phyloP scores from a whole-genome alignment of 2,888 invertebrate genomes.

The Macaria notata region DNA sequence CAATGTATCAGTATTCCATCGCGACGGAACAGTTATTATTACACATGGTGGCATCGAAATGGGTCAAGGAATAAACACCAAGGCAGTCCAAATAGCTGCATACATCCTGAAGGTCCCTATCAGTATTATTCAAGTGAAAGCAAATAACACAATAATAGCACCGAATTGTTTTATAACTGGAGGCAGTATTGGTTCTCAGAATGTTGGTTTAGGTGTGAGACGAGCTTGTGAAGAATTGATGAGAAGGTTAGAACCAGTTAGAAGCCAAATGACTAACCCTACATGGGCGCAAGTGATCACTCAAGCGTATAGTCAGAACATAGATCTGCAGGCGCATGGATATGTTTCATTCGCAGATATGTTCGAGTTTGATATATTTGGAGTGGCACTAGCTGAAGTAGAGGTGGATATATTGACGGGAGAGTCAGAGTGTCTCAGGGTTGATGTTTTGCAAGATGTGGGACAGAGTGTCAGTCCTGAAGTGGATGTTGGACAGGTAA shows the following conservation, averaged over 20 bases:
- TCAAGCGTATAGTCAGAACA: slow-evolving; percentile 55
- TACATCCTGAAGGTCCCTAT: slow-evolving; percentile 84
- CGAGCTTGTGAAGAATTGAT: slow-evolving; percentile 73
- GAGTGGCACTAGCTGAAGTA: slow-evolving; percentile 83
- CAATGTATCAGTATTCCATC: slow-evolving; percentile 83
- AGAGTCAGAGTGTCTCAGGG: slow-evolving; percentile 81
- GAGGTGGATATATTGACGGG: slow-evolving; percentile 88
- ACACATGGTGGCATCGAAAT: slow-evolving; percentile 84
- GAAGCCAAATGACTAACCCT: slow-evolving; percentile 54
- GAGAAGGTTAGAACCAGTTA: slow-evolving; percentile 67
- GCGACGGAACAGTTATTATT: slow-evolving; percentile 83
- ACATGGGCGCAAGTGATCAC: slow-evolving; percentile 75
- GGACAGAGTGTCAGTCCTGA: slow-evolving; percentile 85
- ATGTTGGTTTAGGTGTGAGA: slow-evolving; percentile 78
- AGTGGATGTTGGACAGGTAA: slow-evolving; percentile 85
- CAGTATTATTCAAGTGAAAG: slow-evolving; percentile 84
- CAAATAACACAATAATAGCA: slow-evolving; percentile 81
- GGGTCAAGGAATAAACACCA: slow-evolving; percentile 88
- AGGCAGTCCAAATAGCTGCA: slow-evolving; percentile 86
- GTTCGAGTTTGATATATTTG: slow-evolving; percentile 66
- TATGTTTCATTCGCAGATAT: slow-evolving; percentile 40
- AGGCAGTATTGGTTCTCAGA: slow-evolving; percentile 86
- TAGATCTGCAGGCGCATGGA: slow-evolving; percentile 54
- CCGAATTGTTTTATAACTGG: slow-evolving; percentile 85
- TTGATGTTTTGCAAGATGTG: slow-evolving; percentile 85